Base-by-base conservation (phyloP, 2,113 vertebrate species). In the Sander vitreus region DNA sequence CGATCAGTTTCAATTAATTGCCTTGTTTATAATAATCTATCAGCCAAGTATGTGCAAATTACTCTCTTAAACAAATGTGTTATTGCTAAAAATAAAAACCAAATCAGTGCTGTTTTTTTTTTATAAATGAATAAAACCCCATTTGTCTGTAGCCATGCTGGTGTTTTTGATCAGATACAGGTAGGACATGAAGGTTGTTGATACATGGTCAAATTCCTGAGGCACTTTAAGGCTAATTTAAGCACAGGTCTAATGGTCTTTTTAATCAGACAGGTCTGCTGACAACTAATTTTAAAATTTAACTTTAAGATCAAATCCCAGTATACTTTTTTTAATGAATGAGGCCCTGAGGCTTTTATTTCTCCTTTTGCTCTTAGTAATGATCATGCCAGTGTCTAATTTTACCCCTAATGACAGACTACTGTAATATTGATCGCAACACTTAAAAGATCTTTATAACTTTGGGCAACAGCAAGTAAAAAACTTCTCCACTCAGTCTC, bases 251-350 rank as follows among this genome's bases (percentile, higher is more conserved):
- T 77, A 63, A 75, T 55, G 33, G 33, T 60, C n/a, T 47, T 82
- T 85, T 63, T 59, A 78, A 76, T 76, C 25, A 76, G 63, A 68
- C 59, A 72, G n/a, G 4, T 77, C 50, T 54, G 43, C 55, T 64
- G 15, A 39, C 9, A 74, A 54, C 45, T 73, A 51, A 88, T 64
- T 73, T 71, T 55, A 76, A 60, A 27, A 85, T 85, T 59, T 36
- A 55, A 83, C 65, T 80, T 73, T 63, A 54, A 70, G 33, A 81
- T 86, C 39, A 88, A 80, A 86, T 85, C 70, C 4, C 62, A 73
- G 78, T 47, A 25, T 45, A 83, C 70, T 45, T 77, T 72, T 69
- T 33, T 39, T 10, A 39, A 90, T 85, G 63, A 78, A 81, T 83
- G 70, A 78, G 63, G 60, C 25, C 67, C 68, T 9, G 33, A 36